Conservation (phyloP, 2,797 vertebrate species). For the Molossus molossus region DNA sequence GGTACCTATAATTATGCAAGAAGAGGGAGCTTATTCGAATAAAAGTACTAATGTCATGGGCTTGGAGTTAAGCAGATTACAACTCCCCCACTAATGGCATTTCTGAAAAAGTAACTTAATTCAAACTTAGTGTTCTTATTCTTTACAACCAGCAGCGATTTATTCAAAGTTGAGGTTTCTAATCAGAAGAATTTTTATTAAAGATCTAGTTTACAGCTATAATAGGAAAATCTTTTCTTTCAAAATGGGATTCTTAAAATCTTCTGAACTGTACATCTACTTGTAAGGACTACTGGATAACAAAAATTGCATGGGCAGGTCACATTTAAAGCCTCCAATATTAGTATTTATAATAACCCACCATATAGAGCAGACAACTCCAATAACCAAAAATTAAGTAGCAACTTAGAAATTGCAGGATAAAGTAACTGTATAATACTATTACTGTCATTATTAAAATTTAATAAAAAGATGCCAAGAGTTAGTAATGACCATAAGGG, state of each 20-base stretch:
- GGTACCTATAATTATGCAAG: background rate
- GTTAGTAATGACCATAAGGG: background rate
- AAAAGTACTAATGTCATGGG: background rate
- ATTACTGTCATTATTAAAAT: background rate
- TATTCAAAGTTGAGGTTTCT: constrained; percentile 33
- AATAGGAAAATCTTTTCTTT: background rate
- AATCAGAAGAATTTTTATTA: background rate
- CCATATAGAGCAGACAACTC: background rate
- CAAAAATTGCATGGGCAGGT: background rate
- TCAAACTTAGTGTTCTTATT: background rate
- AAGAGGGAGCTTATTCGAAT: background rate
- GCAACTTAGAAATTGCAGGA: background rate
- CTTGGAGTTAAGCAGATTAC: background rate
- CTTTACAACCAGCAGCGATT: background rate
- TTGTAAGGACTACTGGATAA: background rate
- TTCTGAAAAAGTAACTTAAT: constrained; percentile 17
- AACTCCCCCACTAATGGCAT: background rate
- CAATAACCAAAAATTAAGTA: background rate
- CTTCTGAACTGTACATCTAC: background rate
- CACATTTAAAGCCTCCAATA: background rate
- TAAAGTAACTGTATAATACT: background rate
- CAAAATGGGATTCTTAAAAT: background rate
- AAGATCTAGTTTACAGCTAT: background rate
- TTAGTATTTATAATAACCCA: background rate
- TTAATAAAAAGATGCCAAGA: background rate